phyloP scores from a whole-genome alignment of 2,888 invertebrate genomes.

The Microplitis manilae region DNA sequence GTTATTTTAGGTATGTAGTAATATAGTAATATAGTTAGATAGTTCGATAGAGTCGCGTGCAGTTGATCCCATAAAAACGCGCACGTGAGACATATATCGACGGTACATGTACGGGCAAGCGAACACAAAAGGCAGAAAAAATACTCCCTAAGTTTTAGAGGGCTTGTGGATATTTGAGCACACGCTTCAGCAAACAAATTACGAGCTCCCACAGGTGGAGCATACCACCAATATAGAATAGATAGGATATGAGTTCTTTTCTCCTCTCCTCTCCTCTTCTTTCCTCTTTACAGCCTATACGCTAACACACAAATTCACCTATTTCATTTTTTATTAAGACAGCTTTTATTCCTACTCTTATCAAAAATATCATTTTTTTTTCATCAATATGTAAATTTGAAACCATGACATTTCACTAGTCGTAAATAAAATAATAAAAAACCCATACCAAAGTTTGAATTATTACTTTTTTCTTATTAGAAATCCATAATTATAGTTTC shows the following conservation, averaged over 20 bases:
- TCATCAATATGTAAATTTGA: background rate
- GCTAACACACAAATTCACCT: slow-evolving; percentile 1
- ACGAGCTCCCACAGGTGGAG: slow-evolving; percentile 44
- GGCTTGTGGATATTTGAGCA: slow-evolving; percentile 18
- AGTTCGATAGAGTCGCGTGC: slow-evolving; percentile 19
- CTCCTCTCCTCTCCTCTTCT: slow-evolving; percentile 11
- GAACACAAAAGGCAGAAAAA: slow-evolving; percentile 13
- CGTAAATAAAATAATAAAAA: background rate
- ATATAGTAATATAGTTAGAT: background rate
- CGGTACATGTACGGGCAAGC: background rate
- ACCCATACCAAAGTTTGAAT: too few relatives aligned
- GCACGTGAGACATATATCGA: slow-evolving; percentile 5
- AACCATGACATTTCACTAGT: background rate
- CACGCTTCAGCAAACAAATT: slow-evolving; percentile 48
- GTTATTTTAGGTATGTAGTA: background rate
- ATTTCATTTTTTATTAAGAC: slow-evolving; percentile 17
- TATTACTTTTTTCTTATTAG: too few relatives aligned
- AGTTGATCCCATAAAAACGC: slow-evolving; percentile 4
- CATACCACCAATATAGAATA: background rate
- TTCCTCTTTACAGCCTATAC: background rate
- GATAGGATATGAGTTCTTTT: background rate
- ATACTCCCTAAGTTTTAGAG: slow-evolving; percentile 11
- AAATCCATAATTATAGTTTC: background rate
- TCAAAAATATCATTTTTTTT: background rate
- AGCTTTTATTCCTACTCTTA: background rate